Evolutionary conservation across 2,888 invertebrate species (phyloP), one percentile per base, ranked within the genome.

Genomic region (Anarsia innoxiella): DNA sequence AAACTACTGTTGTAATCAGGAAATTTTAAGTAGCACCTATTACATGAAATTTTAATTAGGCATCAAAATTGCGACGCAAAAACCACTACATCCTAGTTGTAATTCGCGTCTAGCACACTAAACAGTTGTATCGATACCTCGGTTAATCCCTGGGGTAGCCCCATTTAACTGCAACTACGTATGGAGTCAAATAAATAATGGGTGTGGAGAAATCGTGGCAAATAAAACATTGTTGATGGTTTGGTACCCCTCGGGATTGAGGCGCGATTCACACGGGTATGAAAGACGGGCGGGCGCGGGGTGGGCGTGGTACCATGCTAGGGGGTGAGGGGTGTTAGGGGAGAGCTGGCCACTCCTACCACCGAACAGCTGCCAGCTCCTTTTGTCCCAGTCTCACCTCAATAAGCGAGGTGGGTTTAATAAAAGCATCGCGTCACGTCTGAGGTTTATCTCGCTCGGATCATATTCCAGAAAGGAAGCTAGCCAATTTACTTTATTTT

Each of bases 261-360:
- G n/a, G 56, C 59, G 52, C 49, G 58, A 59, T 80, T 80, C 82
- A 76, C 82, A 82, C 80, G 80, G 67, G 56, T 62, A 58, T 66
- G 66, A 61, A 68, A 67, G 51, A 65, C 56, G n/a, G n/a, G 56
- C 50, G 59, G 57, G 66, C 56, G 60, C 57, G 61, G 49, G 49
- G 49, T 75, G 78, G 72, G 80, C 77, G 74, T 75, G 79, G 69
- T 73, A 51, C 37, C 29, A 12, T 56, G 45, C 42, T n/a, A n/a
- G n/a, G 41, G 27, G 53, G 51, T 51, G 49, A 43, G 45, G n/a
- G n/a, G n/a, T n/a, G n/a, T n/a, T n/a, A n/a, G n/a, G n/a, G 41
- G 48, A 12, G 45, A 32, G n/a, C n/a, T n/a, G 37, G 61, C 63
- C 70, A 71, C 75, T 56, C 75, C 77, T 66, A 68, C 61, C 68